A percentile compares a stretch with the other conserved stretches of the same genome.
phyloP scores from a whole-genome alignment of 2,797 vertebrate genomes.

The Cynopterus sphinx region DNA sequence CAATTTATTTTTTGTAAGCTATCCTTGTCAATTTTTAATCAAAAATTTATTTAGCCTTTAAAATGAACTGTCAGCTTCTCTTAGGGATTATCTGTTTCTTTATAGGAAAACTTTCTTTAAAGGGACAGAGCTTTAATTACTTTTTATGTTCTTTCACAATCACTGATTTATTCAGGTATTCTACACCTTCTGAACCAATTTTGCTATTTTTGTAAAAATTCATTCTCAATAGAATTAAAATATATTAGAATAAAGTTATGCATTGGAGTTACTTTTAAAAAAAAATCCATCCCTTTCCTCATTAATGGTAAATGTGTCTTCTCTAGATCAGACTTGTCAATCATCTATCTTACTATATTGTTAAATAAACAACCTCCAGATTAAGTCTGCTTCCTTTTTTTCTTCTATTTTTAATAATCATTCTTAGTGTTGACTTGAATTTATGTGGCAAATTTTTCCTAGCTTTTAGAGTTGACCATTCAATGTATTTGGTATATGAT shows the following conservation, averaged over 20 bases:
- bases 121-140: not conserved
- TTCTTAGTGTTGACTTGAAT: not conserved
- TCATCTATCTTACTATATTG: not conserved
- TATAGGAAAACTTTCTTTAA: not conserved
- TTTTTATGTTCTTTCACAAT: not conserved
- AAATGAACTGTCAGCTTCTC: not conserved
- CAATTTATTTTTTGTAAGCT: not conserved
- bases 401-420: not conserved
- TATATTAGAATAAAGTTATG: not conserved
- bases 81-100: not conserved
- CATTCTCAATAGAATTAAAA: not conserved
- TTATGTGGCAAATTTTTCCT: not conserved
- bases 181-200: not conserved
- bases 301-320: not conserved
- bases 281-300: not conserved
- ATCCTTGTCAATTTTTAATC: not conserved
- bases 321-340: not conserved
- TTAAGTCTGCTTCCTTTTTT: not conserved
- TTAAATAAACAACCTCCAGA: conserved; percentile 22
- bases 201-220: conserved; percentile 13
- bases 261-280: not conserved
- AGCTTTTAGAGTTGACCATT: not conserved
- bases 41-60: conserved; percentile 37
- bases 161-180: not conserved
- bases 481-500: not conserved